phyloP scores from a whole-genome alignment of 2,888 invertebrate genomes.

The Tipula helvola region DNA sequence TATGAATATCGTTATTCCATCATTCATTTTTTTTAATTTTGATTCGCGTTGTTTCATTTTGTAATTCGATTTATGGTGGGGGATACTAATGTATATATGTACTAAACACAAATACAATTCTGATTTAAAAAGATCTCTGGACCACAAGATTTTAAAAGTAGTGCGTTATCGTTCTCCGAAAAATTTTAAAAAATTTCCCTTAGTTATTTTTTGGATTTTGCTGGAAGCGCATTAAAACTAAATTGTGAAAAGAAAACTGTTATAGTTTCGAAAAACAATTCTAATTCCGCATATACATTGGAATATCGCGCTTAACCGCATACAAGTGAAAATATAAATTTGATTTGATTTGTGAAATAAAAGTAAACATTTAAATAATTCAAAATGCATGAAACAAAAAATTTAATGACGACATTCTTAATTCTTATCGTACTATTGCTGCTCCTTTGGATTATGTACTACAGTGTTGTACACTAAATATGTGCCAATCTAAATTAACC shows the following conservation, averaged over 20 bases:
- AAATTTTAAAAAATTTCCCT: neutral
- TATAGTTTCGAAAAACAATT: neutral
- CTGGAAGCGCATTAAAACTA: neutral
- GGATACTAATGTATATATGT: neutral
- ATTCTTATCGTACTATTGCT: slow-evolving; percentile 54
- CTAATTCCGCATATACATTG: neutral
- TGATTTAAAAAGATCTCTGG: neutral
- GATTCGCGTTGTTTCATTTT: neutral
- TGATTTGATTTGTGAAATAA: neutral
- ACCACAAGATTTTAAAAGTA: neutral
- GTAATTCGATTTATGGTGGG: neutral
- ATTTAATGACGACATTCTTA: slow-evolving; percentile 56
- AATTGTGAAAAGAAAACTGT: neutral
- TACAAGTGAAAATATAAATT: neutral
- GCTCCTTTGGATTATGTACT: slow-evolving; percentile 54
- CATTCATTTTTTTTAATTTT: neutral
- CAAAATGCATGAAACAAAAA: slow-evolving; percentile 46
- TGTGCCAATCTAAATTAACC: neutral
- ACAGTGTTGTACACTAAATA: neutral
- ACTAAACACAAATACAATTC: neutral
- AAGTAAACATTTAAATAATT: neutral
- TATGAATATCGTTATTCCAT: neutral
- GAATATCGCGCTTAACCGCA: neutral
- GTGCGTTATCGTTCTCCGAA: neutral
- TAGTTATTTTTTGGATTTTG: neutral